Percentiles rank a stretch among this genome's conserved stretches.
Conservation (phyloP, 2,797 vertebrate species). For the Emydoidea blandingii region DNA sequence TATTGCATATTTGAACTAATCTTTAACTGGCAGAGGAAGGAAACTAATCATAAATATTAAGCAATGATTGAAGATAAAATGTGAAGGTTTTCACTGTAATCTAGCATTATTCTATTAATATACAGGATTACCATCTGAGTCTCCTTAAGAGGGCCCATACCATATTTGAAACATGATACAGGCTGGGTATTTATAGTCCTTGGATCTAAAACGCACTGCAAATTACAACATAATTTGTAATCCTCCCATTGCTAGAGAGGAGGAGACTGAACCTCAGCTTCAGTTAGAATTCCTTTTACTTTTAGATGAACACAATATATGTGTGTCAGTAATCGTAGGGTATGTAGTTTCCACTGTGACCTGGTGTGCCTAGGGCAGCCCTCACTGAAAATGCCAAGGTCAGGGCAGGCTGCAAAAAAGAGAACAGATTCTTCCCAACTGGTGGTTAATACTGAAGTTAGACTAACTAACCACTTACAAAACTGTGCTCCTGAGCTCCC, state of each 20-base stretch:
- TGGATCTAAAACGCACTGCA: not conserved
- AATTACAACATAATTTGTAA: not conserved
- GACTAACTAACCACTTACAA: too few relatives aligned
- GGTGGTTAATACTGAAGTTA: too few relatives aligned
- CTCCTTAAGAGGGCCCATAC: not conserved
- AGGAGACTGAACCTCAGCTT: not conserved
- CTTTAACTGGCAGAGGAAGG: not conserved
- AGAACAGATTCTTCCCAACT: too few relatives aligned
- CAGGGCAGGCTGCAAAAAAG: too few relatives aligned
- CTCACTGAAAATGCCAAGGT: too few relatives aligned
- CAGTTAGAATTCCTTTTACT: not conserved
- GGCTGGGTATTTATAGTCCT: not conserved
- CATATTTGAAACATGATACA: not conserved
- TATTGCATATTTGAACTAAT: not conserved
- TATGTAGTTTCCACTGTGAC: not conserved
- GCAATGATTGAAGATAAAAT: not conserved
- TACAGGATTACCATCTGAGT: rapidly evolving
- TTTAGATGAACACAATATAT: not conserved
- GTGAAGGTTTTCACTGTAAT: not conserved
- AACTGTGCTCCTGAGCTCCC: too few relatives aligned
- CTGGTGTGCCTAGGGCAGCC: not conserved
- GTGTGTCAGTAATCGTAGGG: not conserved
- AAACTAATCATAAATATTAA: not conserved
- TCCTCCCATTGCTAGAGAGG: not conserved
- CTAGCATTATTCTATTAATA: not conserved